Conservation (phyloP, 2,797 vertebrate species). For the Chiloscyllium punctatum region DNA sequence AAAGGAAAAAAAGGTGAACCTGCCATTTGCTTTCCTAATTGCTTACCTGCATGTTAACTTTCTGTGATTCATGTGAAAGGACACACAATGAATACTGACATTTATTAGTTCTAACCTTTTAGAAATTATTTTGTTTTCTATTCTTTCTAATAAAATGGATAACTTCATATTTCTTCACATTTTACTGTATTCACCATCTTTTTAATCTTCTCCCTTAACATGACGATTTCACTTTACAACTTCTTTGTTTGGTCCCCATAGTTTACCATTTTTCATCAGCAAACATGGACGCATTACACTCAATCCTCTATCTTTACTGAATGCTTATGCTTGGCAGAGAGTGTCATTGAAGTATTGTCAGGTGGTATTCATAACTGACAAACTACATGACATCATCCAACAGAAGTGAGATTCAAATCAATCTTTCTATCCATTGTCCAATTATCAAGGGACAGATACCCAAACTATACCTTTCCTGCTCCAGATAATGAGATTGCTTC, state of each 20-base stretch:
- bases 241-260: neutral
- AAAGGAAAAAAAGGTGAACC: neutral
- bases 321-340: neutral
- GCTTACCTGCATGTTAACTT: neutral
- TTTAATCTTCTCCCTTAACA: neutral
- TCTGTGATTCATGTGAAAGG: neutral
- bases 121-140: neutral
- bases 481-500: neutral
- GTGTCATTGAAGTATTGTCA: neutral
- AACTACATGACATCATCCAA: neutral
- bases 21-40: neutral
- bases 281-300: neutral
- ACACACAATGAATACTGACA: neutral
- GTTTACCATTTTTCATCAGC: neutral
- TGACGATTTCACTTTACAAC: neutral
- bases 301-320: neutral
- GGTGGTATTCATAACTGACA: neutral
- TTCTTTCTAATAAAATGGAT: neutral
- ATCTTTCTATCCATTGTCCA: neutral
- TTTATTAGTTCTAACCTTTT: neutral
- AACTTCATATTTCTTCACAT: neutral
- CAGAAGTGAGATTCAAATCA: no score
- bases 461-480: neutral
- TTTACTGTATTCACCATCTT: neutral
- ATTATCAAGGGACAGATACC: neutral